These are phyloP conservation scores for Dinocampus coccinellae DNA, from an alignment of 2,888 invertebrate genomes.

Conservation along the genomic window DNA sequence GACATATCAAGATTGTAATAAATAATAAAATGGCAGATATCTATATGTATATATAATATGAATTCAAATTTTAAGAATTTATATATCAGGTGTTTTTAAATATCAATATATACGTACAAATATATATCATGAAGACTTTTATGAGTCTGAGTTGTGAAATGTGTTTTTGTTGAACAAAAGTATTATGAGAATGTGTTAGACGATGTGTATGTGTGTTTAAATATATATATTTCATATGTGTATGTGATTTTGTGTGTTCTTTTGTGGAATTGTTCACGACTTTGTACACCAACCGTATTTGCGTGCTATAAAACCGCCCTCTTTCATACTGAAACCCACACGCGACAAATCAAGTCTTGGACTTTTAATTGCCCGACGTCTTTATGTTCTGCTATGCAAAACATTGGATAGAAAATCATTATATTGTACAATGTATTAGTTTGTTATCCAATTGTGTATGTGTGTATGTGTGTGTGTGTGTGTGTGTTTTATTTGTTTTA, in stretches of 20 bases:
- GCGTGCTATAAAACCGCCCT: neutral
- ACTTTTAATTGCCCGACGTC: conserved; percentile 26
- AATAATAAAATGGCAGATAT: neutral
- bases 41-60: neutral
- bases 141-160: neutral
- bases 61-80: neutral
- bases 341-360: conserved; percentile 29
- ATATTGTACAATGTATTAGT: neutral
- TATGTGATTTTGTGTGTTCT: neutral
- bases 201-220: neutral
- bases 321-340: neutral
- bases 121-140: neutral
- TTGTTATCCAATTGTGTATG: too few species aligned
- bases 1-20: neutral
- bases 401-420: conserved; percentile 4
- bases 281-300: neutral
- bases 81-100: neutral
- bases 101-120: neutral
- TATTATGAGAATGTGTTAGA: neutral
- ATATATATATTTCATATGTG: neutral
- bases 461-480: neutral
- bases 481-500: neutral
- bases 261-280: neutral
- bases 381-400: neutral
- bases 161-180: conserved; percentile 1